Evolutionary conservation across 64 coral and sea anemone species (phyloP).

Genomic region (Porites lutea): DNA sequence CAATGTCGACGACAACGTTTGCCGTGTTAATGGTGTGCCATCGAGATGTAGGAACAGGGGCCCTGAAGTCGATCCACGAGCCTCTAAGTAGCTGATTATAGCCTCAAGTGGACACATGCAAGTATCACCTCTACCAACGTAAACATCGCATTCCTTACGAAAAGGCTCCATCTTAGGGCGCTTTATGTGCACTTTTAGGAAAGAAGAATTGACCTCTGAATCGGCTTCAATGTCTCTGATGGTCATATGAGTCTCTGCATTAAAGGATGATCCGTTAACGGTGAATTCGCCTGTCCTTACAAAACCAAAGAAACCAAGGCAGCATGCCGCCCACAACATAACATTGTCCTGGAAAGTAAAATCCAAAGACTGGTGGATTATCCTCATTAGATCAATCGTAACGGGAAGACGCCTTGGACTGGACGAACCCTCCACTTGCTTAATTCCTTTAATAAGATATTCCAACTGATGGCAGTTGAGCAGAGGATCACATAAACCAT

Average conservation of each 20-base stretch:
- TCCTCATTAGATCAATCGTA: background rate
- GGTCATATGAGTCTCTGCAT: background rate
- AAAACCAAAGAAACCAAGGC: conserved; percentile 14
- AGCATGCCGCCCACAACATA: conserved; percentile 4
- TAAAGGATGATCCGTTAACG: background rate
- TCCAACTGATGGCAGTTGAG: background rate
- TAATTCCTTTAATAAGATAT: background rate
- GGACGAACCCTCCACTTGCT: background rate
- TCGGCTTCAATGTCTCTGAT: background rate
- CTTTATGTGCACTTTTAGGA: background rate
- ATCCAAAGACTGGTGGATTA: background rate
- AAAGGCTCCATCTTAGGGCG: background rate
- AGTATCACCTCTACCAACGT: background rate
- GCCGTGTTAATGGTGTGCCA: conserved; percentile 1
- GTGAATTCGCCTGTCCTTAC: background rate
- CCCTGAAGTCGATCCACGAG: background rate
- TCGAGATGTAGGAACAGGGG: background rate
- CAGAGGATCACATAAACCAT: background rate
- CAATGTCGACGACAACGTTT: background rate
- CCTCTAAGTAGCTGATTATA: background rate
- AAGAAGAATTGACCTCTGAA: background rate
- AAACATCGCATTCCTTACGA: conserved; percentile 1
- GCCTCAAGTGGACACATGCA: background rate
- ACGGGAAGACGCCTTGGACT: background rate
- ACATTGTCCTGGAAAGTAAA: background rate